These are phyloP conservation scores for Mythimna lalbum DNA, from an alignment of 2,888 invertebrate genomes.

Conservation along the genomic window DNA sequence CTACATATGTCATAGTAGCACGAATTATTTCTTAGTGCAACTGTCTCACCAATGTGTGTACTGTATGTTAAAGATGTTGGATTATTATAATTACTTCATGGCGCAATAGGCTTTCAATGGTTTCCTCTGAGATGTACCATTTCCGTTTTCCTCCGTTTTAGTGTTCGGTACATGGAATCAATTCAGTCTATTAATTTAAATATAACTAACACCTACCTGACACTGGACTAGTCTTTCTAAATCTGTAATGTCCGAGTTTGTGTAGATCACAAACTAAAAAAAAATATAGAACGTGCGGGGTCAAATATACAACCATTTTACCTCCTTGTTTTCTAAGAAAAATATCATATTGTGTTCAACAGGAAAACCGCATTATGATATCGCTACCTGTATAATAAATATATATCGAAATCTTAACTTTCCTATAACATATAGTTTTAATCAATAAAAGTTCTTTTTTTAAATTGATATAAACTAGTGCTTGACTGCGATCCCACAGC, in stretches of 20 bases:
- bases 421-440: background rate
- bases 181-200: background rate
- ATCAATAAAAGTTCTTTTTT: background rate
- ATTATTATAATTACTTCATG: slow-evolving; percentile 28
- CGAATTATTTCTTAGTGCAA: background rate
- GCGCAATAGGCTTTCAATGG: slow-evolving; percentile 15
- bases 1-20: background rate
- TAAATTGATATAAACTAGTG: too few relatives aligned
- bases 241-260: background rate
- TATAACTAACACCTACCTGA: too few relatives aligned
- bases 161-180: background rate
- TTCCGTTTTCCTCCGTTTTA: background rate
- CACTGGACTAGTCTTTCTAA: background rate
- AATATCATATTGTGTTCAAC: slow-evolving; percentile 6
- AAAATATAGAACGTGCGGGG: background rate
- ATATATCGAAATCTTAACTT: background rate
- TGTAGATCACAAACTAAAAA: too few relatives aligned
- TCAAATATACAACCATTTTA: slow-evolving; percentile 15
- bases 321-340: slow-evolving; percentile 37
- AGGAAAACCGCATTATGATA: slow-evolving; percentile 39
- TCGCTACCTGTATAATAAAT: background rate
- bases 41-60: background rate
- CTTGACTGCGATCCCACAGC: too few relatives aligned
- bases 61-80: slow-evolving; percentile 13
- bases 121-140: slow-evolving; percentile 8